Evolutionary conservation across 2,113 vertebrate genomes (phyloP).

Genomic region (Oreotragus oreotragus): DNA sequence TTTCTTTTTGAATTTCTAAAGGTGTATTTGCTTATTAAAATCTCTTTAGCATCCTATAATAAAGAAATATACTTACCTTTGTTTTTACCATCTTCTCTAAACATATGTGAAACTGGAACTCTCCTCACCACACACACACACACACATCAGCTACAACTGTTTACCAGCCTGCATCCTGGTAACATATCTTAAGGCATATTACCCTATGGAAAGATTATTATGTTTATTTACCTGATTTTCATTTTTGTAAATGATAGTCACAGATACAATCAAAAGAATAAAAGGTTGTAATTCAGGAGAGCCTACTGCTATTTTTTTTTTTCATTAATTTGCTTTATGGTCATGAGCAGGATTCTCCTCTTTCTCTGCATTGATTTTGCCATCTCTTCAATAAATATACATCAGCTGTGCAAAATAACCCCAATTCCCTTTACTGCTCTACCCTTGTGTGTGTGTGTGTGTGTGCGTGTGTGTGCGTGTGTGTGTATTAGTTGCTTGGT

Average conservation of each 20-base stretch:
- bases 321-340: neutral
- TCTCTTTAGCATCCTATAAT: neutral
- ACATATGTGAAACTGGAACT: neutral
- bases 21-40: neutral
- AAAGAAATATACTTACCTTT: neutral
- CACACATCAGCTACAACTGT: neutral
- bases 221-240: neutral
- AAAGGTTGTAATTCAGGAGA: neutral
- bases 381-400: neutral
- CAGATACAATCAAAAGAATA: neutral
- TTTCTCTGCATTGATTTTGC: neutral
- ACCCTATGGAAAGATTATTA: neutral
- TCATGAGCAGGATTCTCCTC: neutral
- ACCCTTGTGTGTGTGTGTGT: neutral
- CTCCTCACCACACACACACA: neutral
- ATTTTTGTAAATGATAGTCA: neutral
- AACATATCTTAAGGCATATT: neutral
- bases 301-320: neutral
- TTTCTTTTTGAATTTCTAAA: neutral
- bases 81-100: neutral
- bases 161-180: neutral
- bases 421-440: neutral
- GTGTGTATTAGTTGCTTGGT: neutral
- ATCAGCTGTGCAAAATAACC: neutral
- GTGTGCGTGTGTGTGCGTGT: no score